A percentile compares a stretch with the other conserved stretches of the same genome.
Evolutionary conservation across 2,113 vertebrate species (phyloP).

Genomic region (Oncorhynchus gorbuscha): DNA sequence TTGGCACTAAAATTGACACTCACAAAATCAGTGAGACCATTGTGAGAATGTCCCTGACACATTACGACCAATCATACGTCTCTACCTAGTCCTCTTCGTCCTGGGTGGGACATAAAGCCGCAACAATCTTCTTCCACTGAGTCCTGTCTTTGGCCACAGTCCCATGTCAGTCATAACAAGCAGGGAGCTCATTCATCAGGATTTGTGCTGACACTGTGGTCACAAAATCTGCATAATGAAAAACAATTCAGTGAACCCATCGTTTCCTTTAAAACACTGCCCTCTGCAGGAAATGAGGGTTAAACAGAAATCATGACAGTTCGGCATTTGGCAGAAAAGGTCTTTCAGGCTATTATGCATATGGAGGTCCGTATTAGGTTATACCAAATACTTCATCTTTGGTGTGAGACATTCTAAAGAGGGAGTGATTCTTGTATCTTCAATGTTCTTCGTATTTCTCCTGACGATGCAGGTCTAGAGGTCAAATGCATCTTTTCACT

Average conservation of each 20-base stretch:
- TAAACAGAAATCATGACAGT: slow-evolving; percentile 19
- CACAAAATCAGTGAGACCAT: slow-evolving; percentile 12
- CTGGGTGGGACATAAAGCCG: too few relatives aligned
- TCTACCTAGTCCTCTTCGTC: too few relatives aligned
- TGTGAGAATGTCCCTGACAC: neutral
- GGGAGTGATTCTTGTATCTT: slow-evolving; percentile 36
- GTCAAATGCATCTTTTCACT: slow-evolving; percentile 29
- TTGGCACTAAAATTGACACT: slow-evolving; percentile 7
- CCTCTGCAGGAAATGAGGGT: slow-evolving; percentile 44
- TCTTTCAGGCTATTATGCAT: slow-evolving; percentile 20
- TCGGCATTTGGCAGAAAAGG: neutral
- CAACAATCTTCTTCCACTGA: too few relatives aligned
- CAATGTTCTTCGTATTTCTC: slow-evolving; percentile 45
- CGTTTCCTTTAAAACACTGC: slow-evolving; percentile 55
- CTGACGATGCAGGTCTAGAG: slow-evolving; percentile 38
- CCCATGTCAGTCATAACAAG: too few relatives aligned
- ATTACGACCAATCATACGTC: too few relatives aligned
- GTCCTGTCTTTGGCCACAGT: neutral
- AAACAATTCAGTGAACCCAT: neutral
- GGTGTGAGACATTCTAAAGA: neutral
- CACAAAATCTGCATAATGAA: neutral
- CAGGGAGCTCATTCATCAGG: too few relatives aligned
- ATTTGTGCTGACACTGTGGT: neutral
- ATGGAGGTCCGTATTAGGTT: neutral
- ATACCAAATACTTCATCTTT: neutral